A percentile compares a stretch with the other conserved stretches of the same genome.
Evolutionary conservation across 2,113 vertebrate species (phyloP).

Genomic region (Philantomba maxwellii): DNA sequence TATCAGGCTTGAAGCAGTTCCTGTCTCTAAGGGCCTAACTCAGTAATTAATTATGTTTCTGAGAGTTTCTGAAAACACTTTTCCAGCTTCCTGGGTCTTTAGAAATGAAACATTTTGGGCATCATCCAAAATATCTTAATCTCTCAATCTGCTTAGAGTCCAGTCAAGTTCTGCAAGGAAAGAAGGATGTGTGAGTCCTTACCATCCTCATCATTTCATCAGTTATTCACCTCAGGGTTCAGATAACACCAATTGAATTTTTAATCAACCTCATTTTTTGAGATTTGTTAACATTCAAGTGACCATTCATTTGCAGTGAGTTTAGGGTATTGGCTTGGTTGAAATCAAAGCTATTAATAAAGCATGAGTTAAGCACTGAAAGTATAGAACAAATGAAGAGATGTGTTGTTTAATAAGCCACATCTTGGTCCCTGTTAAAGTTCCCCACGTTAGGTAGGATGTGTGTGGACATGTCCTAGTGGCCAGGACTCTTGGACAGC

Average conservation of each 20-base stretch:
- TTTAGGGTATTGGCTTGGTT: not conserved
- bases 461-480: not conserved
- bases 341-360: not conserved
- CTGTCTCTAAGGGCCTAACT: slow-evolving; percentile 70
- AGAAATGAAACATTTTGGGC: slow-evolving; percentile 67
- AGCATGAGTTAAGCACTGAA: not conserved
- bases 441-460: not conserved
- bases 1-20: slow-evolving; percentile 75
- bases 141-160: slow-evolving; percentile 65
- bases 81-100: slow-evolving; percentile 66
- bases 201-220: slow-evolving; percentile 44
- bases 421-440: not conserved
- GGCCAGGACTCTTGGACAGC: not conserved
- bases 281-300: not conserved
- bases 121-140: slow-evolving; percentile 73
- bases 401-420: not conserved
- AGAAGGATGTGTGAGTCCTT: slow-evolving; percentile 13
- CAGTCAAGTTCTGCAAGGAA: slow-evolving; percentile 36
- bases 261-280: not conserved
- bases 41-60: slow-evolving; percentile 77
- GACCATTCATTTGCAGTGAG: not conserved
- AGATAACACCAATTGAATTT: not conserved
- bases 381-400: not conserved
- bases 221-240: slow-evolving; percentile 9
- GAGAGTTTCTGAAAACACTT: slow-evolving; percentile 67